These are phyloP conservation scores for Gymnopithys bicolor DNA, from an alignment of 2,797 vertebrate genomes.

Conservation along the genomic window DNA sequence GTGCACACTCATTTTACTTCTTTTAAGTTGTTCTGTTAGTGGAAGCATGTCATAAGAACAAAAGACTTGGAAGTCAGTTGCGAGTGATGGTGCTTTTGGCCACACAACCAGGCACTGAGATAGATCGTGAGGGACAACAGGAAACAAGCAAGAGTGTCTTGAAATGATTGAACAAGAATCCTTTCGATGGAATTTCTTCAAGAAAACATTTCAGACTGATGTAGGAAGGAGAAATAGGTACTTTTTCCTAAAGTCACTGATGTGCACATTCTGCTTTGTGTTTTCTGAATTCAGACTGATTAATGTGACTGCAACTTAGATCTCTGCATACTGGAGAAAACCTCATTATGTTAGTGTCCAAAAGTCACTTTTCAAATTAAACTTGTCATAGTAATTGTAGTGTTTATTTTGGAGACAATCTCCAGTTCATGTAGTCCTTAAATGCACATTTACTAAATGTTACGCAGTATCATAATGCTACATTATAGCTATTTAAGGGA, in stretches of 20 bases:
- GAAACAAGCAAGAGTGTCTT: neutral
- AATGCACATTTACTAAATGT: neutral
- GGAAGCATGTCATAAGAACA: neutral
- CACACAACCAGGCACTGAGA: neutral
- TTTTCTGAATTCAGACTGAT: conserved; percentile 47
- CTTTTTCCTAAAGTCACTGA: neutral
- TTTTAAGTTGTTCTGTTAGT: neutral
- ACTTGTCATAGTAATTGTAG: conserved; percentile 39
- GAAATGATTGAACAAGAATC: neutral
- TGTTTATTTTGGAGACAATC: conserved; percentile 9
- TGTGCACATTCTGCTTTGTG: neutral
- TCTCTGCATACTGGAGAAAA: neutral
- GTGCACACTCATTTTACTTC: neutral
- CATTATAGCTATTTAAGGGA: neutral
- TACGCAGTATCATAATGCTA: neutral
- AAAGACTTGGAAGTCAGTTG: neutral
- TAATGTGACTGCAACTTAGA: conserved; percentile 19
- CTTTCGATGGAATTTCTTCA: neutral
- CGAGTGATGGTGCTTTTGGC: neutral
- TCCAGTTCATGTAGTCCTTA: conserved; percentile 9
- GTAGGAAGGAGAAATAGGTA: neutral
- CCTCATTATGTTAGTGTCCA: neutral
- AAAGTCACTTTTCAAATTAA: conserved; percentile 47
- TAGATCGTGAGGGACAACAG: neutral
- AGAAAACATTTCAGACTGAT: neutral